Conservation (phyloP, 2,888 invertebrate genomes). For the Drosophila stalkeri region DNA sequence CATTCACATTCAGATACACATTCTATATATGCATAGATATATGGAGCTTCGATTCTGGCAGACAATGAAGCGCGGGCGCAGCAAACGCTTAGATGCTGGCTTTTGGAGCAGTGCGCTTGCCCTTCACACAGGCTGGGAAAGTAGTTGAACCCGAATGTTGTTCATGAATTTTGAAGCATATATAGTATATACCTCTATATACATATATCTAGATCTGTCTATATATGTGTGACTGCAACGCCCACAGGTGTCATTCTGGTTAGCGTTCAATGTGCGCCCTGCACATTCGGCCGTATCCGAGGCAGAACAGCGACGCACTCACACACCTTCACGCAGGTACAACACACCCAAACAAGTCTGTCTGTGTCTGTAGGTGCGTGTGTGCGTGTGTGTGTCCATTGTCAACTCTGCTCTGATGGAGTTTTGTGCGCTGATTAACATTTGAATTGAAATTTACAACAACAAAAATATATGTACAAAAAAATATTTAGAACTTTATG, state of each 20-base stretch:
- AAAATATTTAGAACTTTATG: conserved; percentile 54
- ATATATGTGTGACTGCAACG: conserved; percentile 41
- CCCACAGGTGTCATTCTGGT: conserved; percentile 75
- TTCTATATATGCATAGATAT: conserved; percentile 8
- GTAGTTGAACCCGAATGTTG: conserved; percentile 43
- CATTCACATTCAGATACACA: conserved; percentile 40
- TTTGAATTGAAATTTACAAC: conserved; percentile 74
- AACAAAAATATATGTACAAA: background rate
- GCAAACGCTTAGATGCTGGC: conserved; percentile 56
- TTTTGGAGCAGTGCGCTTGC: conserved; percentile 49
- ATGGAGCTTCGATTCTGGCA: conserved; percentile 6
- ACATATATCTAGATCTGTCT: background rate
- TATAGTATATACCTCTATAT: background rate
- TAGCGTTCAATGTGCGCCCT: conserved; percentile 59
- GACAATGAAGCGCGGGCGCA: conserved; percentile 52
- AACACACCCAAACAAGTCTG: conserved; percentile 57
- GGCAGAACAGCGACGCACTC: conserved; percentile 60
- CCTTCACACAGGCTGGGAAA: conserved; percentile 57
- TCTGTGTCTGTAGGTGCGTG: background rate
- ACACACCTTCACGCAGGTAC: conserved; percentile 64
- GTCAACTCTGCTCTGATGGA: conserved; percentile 64
- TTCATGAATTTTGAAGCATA: conserved; percentile 64
- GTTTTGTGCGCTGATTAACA: conserved; percentile 75
- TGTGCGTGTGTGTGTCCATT: conserved; percentile 44
- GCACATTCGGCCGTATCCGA: conserved; percentile 69